Base-by-base conservation (phyloP, 2,888 invertebrate genomes). In the Drosophila helvetica region DNA sequence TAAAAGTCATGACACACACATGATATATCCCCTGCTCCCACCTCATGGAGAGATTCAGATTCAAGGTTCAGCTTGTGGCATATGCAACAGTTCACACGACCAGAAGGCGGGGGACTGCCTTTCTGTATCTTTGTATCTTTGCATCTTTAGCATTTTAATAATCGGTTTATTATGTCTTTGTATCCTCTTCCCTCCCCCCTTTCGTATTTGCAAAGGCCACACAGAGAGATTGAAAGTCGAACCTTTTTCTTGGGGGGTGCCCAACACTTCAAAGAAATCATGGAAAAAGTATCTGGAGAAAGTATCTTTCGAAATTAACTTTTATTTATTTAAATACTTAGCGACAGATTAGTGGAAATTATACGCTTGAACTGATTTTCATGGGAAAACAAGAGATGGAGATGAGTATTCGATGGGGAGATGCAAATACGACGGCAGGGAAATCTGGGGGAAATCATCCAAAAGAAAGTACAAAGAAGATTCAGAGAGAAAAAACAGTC, bases 311-410 rank as follows among this genome's bases (percentile, higher is more conserved):
- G 77, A 90, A 90, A 90, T 90, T 90, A 90, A 90, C 90, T 90
- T 53, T 89, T 90, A 90, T 91, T 91, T 91, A 90, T 89, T 88
- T 89, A 90, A 88, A 78, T 91, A 88, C 90, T 90, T 90, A 88
- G 89, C 91, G 91, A 85, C 86, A 90, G 91, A 90, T 91, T 91
- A 91, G 38, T 87, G 88, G 89, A 91, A 91, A 91, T 91, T 91
- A 91, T 86, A 89, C 86, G 87, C 89, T 90, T 84, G 82, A 90
- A 86, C 86, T 86, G 88, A 84, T 90, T 89, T 79, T 79, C 38
- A 38, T 38, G n/a, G n/a, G 38, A 2, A 38, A 38, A 38, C 38
- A n/a, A 38, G n/a, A 38, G 33, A 33, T 12, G 33, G 12, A 33
- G 33, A 12, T 9, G 46, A 50, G 47, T 33, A 38, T 43, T 0